Percentiles rank a stretch among this genome's conserved stretches.
These are phyloP conservation scores for Brachyhypopomus occidentalis DNA, from an alignment of 2,113 vertebrate species.

Conservation along the genomic window DNA sequence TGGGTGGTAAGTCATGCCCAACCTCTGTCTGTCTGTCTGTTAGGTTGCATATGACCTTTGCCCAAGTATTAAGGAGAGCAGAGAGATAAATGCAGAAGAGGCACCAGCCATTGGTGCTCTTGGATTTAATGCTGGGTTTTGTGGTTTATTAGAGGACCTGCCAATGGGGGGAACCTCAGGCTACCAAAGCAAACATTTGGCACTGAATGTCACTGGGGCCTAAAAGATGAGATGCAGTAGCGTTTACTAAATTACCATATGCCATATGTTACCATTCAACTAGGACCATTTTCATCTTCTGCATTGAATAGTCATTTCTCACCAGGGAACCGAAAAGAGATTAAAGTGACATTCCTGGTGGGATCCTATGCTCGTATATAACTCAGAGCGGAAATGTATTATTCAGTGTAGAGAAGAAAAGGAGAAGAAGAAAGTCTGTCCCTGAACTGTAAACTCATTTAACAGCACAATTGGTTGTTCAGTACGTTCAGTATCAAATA, in stretches of 20 bases:
- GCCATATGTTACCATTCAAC: too few relatives aligned
- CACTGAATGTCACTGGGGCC: neutral
- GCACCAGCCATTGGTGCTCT: too few relatives aligned
- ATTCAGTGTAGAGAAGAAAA: too few relatives aligned
- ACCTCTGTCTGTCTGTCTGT: neutral
- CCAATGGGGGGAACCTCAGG: neutral
- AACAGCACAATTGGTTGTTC: too few relatives aligned
- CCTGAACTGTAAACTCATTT: too few relatives aligned
- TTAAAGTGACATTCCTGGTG: neutral
- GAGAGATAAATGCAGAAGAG: neutral
- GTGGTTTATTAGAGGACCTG: neutral
- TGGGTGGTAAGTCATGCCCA: constrained; percentile 74
- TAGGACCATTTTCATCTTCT: too few relatives aligned
- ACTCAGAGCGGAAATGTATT: neutral
- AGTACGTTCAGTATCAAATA: too few relatives aligned
- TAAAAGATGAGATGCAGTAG: neutral
- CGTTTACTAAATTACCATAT: too few relatives aligned
- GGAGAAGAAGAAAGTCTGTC: too few relatives aligned
- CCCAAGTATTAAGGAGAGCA: neutral
- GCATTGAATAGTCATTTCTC: neutral
- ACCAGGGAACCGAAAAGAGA: neutral
- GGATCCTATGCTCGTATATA: neutral
- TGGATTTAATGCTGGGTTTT: neutral
- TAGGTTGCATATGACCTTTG: too few relatives aligned
- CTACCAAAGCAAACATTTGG: neutral